Evolutionary conservation across 2,113 vertebrate genomes (phyloP), one percentile per base, ranked within the genome.

Genomic region (Zosterops pallidus): DNA sequence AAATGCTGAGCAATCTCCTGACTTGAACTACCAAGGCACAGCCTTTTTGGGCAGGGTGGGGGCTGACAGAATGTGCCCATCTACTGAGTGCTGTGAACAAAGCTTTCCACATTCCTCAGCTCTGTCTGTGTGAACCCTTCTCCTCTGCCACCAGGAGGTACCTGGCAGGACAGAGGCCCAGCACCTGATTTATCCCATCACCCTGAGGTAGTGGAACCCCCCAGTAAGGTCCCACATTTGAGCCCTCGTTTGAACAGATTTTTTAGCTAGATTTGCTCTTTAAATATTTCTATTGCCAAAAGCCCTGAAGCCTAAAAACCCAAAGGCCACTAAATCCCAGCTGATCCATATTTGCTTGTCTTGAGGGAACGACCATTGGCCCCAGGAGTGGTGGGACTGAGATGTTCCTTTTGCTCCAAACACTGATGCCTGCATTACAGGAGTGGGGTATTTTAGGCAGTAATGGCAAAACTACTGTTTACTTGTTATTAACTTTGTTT

Each of bases 121-220:
- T 79, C 39, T 3, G 4, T 47, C 3, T 55, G 35, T 56, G 41
- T 64, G 55, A 67, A 8, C 4, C 23, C 41, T 85, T 64, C 44
- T 78, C 5, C 29, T 35, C 33, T 39, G 35, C 7, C 42, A 23
- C 37, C 57, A 57, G 19, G 8, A 44, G 13, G 18, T 4, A 29
- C 29, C 44, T 35, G 65, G 21, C 26, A 55, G 33, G 47, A 15
- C 18, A 80, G 67, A 70, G 17, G 14, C 29, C 80, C 39, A 68
- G 42, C 39, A 39, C 9, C 29, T 82, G 33, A 47, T 21, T 23
- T 24, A 8, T 23, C 44, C 53, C 22, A 22, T 75, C 44, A 39
- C 16, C 0, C 0, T 28, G 23, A 83, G 17, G 20, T 2, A 14
- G 9, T 23, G 47, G 49, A 79, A 28, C 11, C 18, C 19, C 41